These are phyloP conservation scores for Cydia splendana DNA, from an alignment of 1,140 invertebrate species.

Conservation along the genomic window DNA sequence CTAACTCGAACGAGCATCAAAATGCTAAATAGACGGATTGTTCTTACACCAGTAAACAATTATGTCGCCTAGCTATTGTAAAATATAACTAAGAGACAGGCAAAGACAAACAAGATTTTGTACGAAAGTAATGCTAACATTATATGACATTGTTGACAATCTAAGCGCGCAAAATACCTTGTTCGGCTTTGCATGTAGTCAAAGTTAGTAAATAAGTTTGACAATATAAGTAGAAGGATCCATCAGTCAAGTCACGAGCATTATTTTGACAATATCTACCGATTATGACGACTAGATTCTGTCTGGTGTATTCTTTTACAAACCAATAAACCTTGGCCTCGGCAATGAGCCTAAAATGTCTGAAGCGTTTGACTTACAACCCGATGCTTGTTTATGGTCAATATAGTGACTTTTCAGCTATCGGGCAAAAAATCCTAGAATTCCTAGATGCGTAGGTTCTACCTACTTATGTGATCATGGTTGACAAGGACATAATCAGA, in stretches of 20 bases:
- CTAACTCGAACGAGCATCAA: not conserved
- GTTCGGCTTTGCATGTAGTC: not conserved
- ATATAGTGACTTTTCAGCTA: not conserved
- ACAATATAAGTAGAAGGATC: constrained; percentile 1
- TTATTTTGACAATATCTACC: constrained; percentile 7
- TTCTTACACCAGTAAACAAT: not conserved
- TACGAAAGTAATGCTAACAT: not conserved
- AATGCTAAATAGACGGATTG: not conserved
- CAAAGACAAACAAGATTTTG: not conserved
- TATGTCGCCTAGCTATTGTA: constrained; percentile 12
- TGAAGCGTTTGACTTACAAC: not conserved
- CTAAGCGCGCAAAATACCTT: not conserved
- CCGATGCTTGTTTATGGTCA: not conserved
- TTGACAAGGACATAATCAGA: no score
- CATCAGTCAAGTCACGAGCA: not conserved
- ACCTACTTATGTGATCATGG: no score
- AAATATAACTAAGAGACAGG: not conserved
- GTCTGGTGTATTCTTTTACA: constrained; percentile 6
- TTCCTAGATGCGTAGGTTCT: no score
- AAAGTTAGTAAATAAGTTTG: not conserved
- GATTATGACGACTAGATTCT: not conserved
- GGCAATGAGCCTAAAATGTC: not conserved
- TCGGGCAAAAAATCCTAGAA: no score
- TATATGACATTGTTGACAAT: not conserved
- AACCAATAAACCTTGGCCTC: not conserved